Base-by-base conservation (phyloP, 2,888 invertebrate species). In the Lacanobia oleracea region DNA sequence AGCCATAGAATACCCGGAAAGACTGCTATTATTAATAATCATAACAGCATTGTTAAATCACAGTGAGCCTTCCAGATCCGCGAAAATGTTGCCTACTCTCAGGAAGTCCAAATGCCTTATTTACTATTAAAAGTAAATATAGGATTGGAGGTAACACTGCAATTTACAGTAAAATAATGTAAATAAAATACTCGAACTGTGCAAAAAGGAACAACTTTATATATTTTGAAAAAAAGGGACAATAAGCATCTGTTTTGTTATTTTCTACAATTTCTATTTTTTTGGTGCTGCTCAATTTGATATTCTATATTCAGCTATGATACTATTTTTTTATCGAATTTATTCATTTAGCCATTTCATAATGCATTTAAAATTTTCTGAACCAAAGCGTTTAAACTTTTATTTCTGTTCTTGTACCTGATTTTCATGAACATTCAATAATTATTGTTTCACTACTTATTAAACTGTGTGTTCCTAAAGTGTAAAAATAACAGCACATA, bases 351-450 rank as follows among this genome's bases (percentile, higher is more conserved):
- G 9, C 50, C 45, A 75, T 73, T 77, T 82, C 27, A 50, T 62
- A 10, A 40, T 57, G 83, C 77, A 84, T 82, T 84, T 79, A 75
- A 68, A 69, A 72, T 57, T 64, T 27, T 73, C 45, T 57, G 16
- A 70, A 66, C 75, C 77, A 76, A 85, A 79, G 65, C 71, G 67
- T 75, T 75, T 62, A 65, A n/a, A 73, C 51, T 75, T 7, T 76
- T 64, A 71, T 64, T 72, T 84, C 33, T 84, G 43, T 72, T 81
- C 48, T 78, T 82, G 84, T 86, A 86, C 86, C 86, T 86, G 86
- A 86, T 79, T 73, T 77, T 69, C 62, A 66, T 57, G 75, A 60
- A 56, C 53, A 53, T 56, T 72, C 37, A 23, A 48, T 70, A 33
- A 43, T 63, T 51, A 67, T 63, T 60, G 70, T 64, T 60, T 67